phyloP scores from a whole-genome alignment of 2,113 vertebrate genomes.

The Aythya baeri region DNA sequence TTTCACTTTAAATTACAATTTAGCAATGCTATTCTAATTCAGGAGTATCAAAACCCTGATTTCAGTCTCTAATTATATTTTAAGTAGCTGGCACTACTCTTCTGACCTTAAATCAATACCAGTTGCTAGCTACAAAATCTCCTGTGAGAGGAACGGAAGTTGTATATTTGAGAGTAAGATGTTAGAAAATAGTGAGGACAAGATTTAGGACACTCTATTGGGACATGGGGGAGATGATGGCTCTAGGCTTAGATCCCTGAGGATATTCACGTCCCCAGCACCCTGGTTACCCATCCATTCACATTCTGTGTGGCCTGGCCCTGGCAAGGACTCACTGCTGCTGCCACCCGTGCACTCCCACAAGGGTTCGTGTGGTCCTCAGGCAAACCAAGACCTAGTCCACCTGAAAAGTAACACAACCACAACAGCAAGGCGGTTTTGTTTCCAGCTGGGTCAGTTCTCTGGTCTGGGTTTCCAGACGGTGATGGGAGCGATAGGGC shows the following conservation, averaged over 20 bases:
- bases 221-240: neutral
- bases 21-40: neutral
- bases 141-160: neutral
- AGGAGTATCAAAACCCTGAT: neutral
- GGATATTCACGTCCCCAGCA: no score
- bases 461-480: neutral
- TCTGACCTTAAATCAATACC: neutral
- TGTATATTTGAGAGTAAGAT: neutral
- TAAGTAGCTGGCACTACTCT: neutral
- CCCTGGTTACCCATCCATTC: rapidly evolving
- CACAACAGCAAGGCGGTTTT: rapidly evolving
- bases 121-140: neutral
- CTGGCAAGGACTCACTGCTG: neutral
- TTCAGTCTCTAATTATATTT: neutral
- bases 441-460: rapidly evolving
- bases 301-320: no score
- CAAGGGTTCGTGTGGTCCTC: neutral
- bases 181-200: neutral
- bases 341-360: neutral
- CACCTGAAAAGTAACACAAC: neutral
- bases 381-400: neutral
- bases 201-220: neutral
- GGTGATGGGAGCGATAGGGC: neutral
- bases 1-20: neutral
- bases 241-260: neutral